Conservation (phyloP, 2,113 vertebrate genomes). For the Morone saxatilis region DNA sequence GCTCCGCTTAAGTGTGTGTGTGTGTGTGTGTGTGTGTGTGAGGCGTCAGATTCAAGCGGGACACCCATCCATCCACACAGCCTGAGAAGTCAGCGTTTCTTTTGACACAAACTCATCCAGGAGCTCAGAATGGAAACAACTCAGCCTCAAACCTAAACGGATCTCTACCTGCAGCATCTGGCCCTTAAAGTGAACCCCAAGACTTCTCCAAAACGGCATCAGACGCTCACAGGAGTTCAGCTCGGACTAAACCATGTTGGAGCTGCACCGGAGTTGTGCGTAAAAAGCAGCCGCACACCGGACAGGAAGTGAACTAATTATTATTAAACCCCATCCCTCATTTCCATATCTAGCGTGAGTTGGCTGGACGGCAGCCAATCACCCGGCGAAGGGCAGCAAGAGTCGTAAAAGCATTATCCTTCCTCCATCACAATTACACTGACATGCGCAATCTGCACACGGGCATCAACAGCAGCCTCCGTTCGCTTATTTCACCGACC, state of each 20-base stretch:
- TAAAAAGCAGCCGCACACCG: slow-evolving; percentile 78
- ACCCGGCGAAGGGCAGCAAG: slow-evolving; percentile 80
- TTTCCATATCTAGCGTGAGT: slow-evolving; percentile 92
- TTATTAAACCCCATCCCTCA: slow-evolving; percentile 90
- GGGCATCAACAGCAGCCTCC: slow-evolving; percentile 80
- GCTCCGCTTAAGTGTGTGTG: not conserved
- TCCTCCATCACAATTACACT: slow-evolving; percentile 92
- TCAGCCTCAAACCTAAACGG: not conserved
- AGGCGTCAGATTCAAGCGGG: slow-evolving; percentile 22
- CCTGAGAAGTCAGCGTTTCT: not conserved
- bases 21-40: not conserved
- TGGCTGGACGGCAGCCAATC: slow-evolving; percentile 90
- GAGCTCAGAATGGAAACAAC: slow-evolving; percentile 5
- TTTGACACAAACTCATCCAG: slow-evolving; percentile 21
- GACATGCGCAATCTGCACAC: slow-evolving; percentile 93
- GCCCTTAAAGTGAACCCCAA: slow-evolving; percentile 8
- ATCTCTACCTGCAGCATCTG: slow-evolving; percentile 11
- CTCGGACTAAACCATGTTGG: slow-evolving; percentile 47
- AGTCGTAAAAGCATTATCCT: slow-evolving; percentile 92
- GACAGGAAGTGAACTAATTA: slow-evolving; percentile 88
- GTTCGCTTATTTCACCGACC: slow-evolving; percentile 82
- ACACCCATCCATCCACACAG: slow-evolving; percentile 21
- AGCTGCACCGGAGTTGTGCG: slow-evolving; percentile 53
- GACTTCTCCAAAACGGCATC: slow-evolving; percentile 9
- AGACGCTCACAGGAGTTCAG: slow-evolving; percentile 17